Evolutionary conservation across 2,888 invertebrate genomes (phyloP).

Genomic region (Zhuqinia jingwanae): DNA sequence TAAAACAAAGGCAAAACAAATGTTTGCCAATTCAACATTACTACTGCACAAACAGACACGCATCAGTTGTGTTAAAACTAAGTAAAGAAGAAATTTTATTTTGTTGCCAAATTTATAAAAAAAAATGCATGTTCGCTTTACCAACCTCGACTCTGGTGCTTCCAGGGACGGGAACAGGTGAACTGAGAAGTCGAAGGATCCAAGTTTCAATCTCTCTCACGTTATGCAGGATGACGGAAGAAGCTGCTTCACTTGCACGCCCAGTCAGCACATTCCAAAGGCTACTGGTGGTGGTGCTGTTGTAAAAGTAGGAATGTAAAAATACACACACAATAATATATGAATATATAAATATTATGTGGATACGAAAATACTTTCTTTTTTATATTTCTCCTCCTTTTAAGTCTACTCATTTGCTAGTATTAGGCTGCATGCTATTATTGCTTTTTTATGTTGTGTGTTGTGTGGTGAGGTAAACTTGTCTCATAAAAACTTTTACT

Average conservation of each 20-base stretch:
- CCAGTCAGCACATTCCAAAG: constrained; percentile 98
- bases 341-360: constrained; percentile 15
- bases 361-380: too few relatives aligned
- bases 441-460: background rate
- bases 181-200: constrained; percentile 96
- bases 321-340: constrained; percentile 8
- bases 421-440: too few relatives aligned
- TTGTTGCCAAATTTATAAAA: too few relatives aligned
- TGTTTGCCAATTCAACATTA: too few relatives aligned
- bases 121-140: constrained; percentile 55
- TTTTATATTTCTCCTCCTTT: too few relatives aligned
- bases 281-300: constrained; percentile 92
- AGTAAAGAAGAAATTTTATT: too few relatives aligned
- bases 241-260: constrained; percentile 87
- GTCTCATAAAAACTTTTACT: too few relatives aligned
- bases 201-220: constrained; percentile 99
- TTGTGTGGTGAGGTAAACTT: background rate
- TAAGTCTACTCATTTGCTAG: too few relatives aligned
- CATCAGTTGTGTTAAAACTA: too few relatives aligned
- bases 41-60: too few relatives aligned
- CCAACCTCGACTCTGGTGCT: constrained; percentile 90
- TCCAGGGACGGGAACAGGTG: constrained; percentile 98
- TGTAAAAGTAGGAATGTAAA: too few relatives aligned
- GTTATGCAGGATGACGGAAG: constrained; percentile 95
- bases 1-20: too few relatives aligned